phyloP scores from a whole-genome alignment of 2,797 vertebrate genomes.

The Bufotes viridis region DNA sequence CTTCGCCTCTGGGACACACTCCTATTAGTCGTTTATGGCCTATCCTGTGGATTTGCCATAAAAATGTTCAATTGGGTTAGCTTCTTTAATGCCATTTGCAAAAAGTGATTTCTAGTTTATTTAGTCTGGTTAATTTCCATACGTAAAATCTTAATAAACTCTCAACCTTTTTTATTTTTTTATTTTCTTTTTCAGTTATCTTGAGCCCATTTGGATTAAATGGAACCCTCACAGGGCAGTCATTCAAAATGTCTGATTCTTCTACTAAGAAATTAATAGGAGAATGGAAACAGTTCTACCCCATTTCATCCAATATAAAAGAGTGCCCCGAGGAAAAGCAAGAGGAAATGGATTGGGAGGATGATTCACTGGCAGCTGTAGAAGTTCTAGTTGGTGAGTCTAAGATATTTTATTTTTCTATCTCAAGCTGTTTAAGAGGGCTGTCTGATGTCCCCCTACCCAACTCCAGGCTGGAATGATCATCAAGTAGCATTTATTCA shows the following conservation, averaged over 20 bases:
- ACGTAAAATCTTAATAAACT: not conserved
- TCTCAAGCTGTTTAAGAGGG: not conserved
- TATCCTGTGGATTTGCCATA: too few relatives aligned
- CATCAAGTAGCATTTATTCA: too few relatives aligned
- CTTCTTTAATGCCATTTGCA: too few relatives aligned
- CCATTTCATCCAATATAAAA: constrained; percentile 89
- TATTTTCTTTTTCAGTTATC: too few relatives aligned
- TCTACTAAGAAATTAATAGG: constrained; percentile 96
- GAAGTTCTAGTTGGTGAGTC: constrained; percentile 95
- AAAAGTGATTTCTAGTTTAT: too few relatives aligned
- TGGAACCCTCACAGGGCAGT: constrained; percentile 96
- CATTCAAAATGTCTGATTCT: constrained; percentile 97
- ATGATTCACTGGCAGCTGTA: constrained; percentile 95
- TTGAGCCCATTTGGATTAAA: constrained; percentile 97
- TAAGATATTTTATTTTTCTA: not conserved
- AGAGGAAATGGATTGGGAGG: constrained; percentile 98
- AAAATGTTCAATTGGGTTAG: too few relatives aligned
- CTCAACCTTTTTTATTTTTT: too few relatives aligned
- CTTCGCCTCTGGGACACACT: too few relatives aligned
- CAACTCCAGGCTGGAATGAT: too few relatives aligned
- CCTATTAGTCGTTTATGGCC: too few relatives aligned
- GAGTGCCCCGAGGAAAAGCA: constrained; percentile 87
- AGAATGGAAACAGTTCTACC: constrained; percentile 99
- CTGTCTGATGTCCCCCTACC: too few relatives aligned
- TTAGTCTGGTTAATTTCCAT: not conserved